Conservation (phyloP, 2,888 invertebrate species). For the Aphrophora alni region DNA sequence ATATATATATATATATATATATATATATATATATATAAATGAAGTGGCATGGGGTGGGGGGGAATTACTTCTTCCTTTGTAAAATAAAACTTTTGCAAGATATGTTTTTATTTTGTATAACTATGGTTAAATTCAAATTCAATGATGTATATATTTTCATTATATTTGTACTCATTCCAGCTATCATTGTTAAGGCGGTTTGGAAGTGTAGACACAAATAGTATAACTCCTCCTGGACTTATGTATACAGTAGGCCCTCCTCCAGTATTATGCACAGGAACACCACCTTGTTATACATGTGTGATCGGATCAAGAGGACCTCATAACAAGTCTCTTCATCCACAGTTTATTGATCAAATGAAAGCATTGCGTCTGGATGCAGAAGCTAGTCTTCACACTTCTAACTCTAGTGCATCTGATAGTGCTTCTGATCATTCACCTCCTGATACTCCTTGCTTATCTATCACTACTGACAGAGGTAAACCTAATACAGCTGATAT, state of each 20-base stretch:
- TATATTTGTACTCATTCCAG: not conserved
- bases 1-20: too few relatives aligned
- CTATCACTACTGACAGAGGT: constrained; percentile 32
- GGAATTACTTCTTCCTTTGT: too few relatives aligned
- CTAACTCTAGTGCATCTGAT: constrained; percentile 58
- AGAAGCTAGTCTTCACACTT: constrained; percentile 60
- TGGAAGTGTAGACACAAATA: not conserved
- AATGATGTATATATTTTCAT: too few relatives aligned
- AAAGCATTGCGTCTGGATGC: constrained; percentile 61
- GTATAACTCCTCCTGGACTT: not conserved
- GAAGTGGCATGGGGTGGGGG: too few relatives aligned
- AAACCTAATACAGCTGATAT: not conserved
- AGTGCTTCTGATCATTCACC: constrained; percentile 62
- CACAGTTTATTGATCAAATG: constrained; percentile 59
- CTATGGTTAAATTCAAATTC: too few relatives aligned
- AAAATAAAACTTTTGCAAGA: too few relatives aligned
- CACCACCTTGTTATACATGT: not conserved
- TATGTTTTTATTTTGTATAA: too few relatives aligned
- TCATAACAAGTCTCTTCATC: constrained; percentile 55
- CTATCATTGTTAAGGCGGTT: not conserved
- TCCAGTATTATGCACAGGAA: not conserved
- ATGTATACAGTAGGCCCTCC: not conserved
- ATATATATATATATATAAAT: too few relatives aligned
- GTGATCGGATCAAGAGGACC: not conserved
- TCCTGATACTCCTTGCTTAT: constrained; percentile 60